Evolutionary conservation across 2,113 vertebrate species (phyloP).

Genomic region (Pithys albifrons): DNA sequence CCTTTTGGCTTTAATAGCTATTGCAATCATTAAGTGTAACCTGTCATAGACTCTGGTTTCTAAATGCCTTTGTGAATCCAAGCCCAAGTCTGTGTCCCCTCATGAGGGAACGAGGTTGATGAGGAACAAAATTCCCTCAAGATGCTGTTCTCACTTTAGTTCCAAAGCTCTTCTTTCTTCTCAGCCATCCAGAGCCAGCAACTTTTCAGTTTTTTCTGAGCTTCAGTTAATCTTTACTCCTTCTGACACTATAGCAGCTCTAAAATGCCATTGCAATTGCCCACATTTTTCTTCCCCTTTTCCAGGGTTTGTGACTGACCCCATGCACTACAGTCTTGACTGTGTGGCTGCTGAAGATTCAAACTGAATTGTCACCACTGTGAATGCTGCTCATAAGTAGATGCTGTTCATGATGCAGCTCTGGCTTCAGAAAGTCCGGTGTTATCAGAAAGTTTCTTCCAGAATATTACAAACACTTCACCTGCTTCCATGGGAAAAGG

Average conservation of each 20-base stretch:
- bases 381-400: not conserved
- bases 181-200: not conserved
- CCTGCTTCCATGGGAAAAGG: not conserved
- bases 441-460: not conserved
- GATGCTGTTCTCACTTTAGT: not conserved
- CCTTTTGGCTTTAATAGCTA: conserved; percentile 25
- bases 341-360: not conserved
- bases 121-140: not conserved
- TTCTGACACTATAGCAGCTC: not conserved
- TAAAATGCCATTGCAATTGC: not conserved
- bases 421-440: not conserved
- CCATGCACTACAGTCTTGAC: not conserved
- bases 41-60: not conserved
- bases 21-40: conserved; percentile 1
- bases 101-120: not conserved
- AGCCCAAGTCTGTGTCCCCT: not conserved
- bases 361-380: not conserved
- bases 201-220: not conserved
- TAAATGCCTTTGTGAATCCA: not conserved
- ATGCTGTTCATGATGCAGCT: not conserved
- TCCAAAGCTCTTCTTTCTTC: not conserved
- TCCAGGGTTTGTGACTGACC: not conserved
- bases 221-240: not conserved
- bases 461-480: not conserved
- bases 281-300: not conserved